Conservation (phyloP, 2,888 invertebrate genomes). For the Nycteola revayana region DNA sequence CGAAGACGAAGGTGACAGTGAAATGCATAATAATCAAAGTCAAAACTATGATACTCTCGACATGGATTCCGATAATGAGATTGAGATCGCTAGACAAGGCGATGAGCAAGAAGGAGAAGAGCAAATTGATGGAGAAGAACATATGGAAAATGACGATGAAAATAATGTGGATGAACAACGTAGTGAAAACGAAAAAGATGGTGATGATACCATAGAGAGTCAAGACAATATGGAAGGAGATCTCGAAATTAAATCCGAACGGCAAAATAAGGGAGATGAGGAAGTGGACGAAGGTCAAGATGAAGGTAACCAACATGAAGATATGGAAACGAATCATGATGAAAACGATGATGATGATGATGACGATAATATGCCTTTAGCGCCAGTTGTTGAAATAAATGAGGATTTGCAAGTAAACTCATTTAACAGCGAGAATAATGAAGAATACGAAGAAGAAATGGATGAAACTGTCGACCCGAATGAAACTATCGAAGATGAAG, state of each 20-base stretch:
- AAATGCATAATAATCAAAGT: constrained; percentile 50
- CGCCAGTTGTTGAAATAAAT: constrained; percentile 73
- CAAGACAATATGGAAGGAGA: constrained; percentile 45
- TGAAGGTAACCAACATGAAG: constrained; percentile 38
- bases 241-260: constrained; percentile 39
- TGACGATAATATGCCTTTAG: constrained; percentile 55
- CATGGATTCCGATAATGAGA: constrained; percentile 77
- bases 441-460: constrained; percentile 55
- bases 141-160: constrained; percentile 35
- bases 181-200: constrained; percentile 49
- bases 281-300: constrained; percentile 38
- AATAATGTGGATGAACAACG: constrained; percentile 44
- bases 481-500: constrained; percentile 51
- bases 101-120: constrained; percentile 43
- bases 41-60: constrained; percentile 74
- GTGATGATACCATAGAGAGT: constrained; percentile 43
- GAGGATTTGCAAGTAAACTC: constrained; percentile 66
- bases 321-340: constrained; percentile 49
- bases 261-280: constrained; percentile 38
- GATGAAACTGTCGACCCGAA: constrained; percentile 48
- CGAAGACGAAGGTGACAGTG: constrained; percentile 50
- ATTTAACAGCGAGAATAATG: constrained; percentile 58
- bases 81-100: constrained; percentile 68
- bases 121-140: constrained; percentile 33
- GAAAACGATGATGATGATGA: constrained; percentile 64